A percentile compares a stretch with the other conserved stretches of the same genome.
phyloP scores from a whole-genome alignment of 2,797 vertebrate genomes.

The Spea hammondii region DNA sequence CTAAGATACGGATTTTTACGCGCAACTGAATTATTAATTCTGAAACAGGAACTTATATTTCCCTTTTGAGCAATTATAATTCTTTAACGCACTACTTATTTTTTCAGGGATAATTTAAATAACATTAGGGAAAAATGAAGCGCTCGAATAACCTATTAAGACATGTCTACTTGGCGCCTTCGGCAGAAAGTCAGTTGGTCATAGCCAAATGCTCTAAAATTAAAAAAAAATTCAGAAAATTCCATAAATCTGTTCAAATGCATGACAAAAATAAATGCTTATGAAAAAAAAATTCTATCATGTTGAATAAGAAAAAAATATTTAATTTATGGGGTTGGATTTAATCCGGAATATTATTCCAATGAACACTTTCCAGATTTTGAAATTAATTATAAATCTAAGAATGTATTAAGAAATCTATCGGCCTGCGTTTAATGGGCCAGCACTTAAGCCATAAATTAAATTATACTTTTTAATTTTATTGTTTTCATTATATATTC shows the following conservation, averaged over 20 bases:
- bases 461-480: not conserved
- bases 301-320: no score
- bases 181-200: no score
- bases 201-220: no score
- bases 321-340: no score
- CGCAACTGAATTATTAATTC: constrained; percentile 28
- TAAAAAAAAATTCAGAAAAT: no score
- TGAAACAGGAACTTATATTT: not conserved
- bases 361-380: no score
- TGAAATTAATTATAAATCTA: no score
- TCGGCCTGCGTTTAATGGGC: not conserved
- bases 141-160: not conserved
- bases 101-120: not conserved
- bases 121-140: not conserved
- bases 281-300: not conserved
- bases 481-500: not conserved
- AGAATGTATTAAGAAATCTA: not conserved
- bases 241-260: not conserved
- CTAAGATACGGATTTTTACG: constrained; percentile 10
- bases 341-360: no score
- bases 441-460: not conserved
- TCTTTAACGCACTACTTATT: not conserved
- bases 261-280: not conserved
- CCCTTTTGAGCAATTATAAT: not conserved
- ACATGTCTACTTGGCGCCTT: not conserved